Percentiles rank a stretch among this genome's conserved stretches.
These are phyloP conservation scores for Lates calcarifer DNA, from an alignment of 2,113 vertebrate species.

Conservation along the genomic window DNA sequence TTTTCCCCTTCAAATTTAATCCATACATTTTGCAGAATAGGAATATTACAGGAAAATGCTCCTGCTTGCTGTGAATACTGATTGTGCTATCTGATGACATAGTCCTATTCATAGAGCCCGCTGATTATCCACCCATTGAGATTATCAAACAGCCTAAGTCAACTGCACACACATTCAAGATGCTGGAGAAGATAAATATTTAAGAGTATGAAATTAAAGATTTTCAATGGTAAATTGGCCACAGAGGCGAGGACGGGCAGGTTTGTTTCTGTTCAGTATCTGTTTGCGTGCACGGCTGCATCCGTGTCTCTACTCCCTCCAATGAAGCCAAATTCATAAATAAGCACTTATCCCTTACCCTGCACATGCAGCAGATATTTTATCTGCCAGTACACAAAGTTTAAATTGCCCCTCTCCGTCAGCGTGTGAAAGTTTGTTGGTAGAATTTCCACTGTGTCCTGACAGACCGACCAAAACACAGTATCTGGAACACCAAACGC, in stretches of 20 bases:
- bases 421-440: constrained; percentile 20
- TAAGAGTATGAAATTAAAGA: constrained; percentile 52
- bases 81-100: constrained; percentile 40
- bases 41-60: constrained; percentile 15
- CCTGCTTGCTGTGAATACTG: constrained; percentile 25
- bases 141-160: constrained; percentile 43
- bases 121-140: constrained; percentile 37
- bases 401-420: constrained; percentile 32
- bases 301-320: constrained; percentile 14
- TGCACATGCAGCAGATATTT: constrained; percentile 11
- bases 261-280: not conserved
- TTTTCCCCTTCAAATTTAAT: not conserved
- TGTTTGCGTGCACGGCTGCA: constrained; percentile 3
- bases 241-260: constrained; percentile 5
- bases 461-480: constrained; percentile 12
- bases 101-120: constrained; percentile 3
- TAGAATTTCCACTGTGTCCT: constrained; percentile 20
- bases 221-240: constrained; percentile 36
- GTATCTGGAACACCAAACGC: constrained; percentile 8
- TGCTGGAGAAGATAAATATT: constrained; percentile 43
- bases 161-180: constrained; percentile 44
- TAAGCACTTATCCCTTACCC: constrained; percentile 11
- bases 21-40: constrained; percentile 37
- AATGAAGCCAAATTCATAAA: constrained; percentile 7
- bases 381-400: constrained; percentile 17